Conservation (phyloP, 2,113 vertebrate species). For the Amphiprion percula region DNA sequence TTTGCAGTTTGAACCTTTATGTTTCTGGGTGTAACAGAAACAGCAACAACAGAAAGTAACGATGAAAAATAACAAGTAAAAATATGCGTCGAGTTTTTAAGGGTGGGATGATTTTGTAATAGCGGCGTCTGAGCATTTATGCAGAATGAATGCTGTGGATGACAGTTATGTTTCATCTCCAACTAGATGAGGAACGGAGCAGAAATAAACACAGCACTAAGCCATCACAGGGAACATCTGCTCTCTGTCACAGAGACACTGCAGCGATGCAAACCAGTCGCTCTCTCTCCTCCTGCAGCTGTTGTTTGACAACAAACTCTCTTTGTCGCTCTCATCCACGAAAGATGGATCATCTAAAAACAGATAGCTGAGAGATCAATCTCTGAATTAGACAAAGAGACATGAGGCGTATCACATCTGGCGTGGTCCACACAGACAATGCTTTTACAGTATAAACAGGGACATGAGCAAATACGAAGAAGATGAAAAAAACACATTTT, state of each 20-base stretch:
- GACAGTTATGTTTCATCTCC: slow-evolving; percentile 56
- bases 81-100: neutral
- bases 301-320: slow-evolving; percentile 57
- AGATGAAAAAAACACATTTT: slow-evolving; percentile 9
- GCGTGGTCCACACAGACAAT: slow-evolving; percentile 1
- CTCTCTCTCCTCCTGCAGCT: slow-evolving; percentile 67
- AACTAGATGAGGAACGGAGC: slow-evolving; percentile 18
- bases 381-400: slow-evolving; percentile 39
- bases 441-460: slow-evolving; percentile 30
- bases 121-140: neutral
- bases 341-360: slow-evolving; percentile 53
- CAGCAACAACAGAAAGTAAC: no score
- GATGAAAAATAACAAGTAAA: neutral
- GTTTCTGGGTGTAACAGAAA: no score
- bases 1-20: no score
- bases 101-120: neutral
- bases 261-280: slow-evolving; percentile 50
- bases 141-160: slow-evolving; percentile 18
- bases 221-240: slow-evolving; percentile 73
- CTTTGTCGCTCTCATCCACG: slow-evolving; percentile 19
- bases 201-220: slow-evolving; percentile 49
- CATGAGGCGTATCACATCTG: slow-evolving; percentile 43
- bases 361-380: slow-evolving; percentile 35
- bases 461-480: slow-evolving; percentile 11
- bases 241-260: slow-evolving; percentile 64